phyloP scores from a whole-genome alignment of 2,113 vertebrate genomes.

The Corythoichthys intestinalis region DNA sequence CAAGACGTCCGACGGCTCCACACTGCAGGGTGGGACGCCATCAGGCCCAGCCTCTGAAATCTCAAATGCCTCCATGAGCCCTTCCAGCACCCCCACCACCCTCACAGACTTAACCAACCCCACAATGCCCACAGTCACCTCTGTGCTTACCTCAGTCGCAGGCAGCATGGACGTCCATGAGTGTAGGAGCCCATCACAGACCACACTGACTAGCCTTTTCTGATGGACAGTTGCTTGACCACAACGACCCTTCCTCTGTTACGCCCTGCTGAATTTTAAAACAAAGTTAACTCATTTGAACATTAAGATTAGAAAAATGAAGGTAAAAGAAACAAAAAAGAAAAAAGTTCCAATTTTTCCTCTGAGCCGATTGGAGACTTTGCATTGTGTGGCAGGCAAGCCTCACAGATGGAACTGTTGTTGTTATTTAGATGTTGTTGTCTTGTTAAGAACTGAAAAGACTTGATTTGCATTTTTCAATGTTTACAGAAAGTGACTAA shows the following conservation, averaged over 20 bases:
- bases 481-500: conserved; percentile 74
- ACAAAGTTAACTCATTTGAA: conserved; percentile 40
- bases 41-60: conserved; percentile 95
- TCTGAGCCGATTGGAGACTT: conserved; percentile 88
- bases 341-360: conserved; percentile 78
- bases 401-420: conserved; percentile 71
- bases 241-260: conserved; percentile 1
- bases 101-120: conserved; percentile 98
- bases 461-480: conserved; percentile 75
- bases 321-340: conserved; percentile 41
- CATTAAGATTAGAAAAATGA: conserved; percentile 49
- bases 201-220: conserved; percentile 97
- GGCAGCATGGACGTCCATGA: conserved; percentile 87
- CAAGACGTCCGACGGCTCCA: conserved; percentile 87
- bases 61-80: conserved; percentile 97
- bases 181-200: conserved; percentile 94
- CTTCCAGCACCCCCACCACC: conserved; percentile 94
- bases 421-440: conserved; percentile 66
- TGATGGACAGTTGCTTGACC: conserved; percentile 73
- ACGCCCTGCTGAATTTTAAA: conserved; percentile 35
- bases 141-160: conserved; percentile 89
- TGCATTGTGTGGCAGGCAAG: conserved; percentile 81
- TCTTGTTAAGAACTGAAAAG: conserved; percentile 75
- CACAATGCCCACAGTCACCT: conserved; percentile 96
- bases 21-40: conserved; percentile 88